Conservation (phyloP, 2,888 invertebrate species). For the Heteromyza rotundicornis region DNA sequence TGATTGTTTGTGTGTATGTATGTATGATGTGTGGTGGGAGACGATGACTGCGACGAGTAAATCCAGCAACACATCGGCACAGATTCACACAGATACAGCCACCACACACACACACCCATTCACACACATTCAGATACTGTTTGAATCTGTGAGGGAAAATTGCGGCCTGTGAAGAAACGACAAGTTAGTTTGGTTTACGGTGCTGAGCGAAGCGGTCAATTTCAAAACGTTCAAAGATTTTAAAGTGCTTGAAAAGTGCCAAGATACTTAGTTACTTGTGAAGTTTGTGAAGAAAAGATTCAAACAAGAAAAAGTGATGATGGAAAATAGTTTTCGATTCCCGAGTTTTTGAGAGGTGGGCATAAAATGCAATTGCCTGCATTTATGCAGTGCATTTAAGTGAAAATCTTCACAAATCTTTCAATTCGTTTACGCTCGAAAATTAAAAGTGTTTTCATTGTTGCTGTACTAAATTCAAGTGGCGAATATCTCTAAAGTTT, state of each 20-base stretch:
- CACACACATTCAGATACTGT: too few relatives aligned
- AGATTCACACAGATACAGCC: background rate
- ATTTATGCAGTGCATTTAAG: background rate
- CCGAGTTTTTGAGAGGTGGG: background rate
- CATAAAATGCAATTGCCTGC: background rate
- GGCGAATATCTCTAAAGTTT: too few relatives aligned
- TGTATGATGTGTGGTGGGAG: background rate
- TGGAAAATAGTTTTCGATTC: too few relatives aligned
- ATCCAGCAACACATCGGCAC: background rate
- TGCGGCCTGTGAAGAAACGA: conserved; percentile 2
- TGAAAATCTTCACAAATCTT: too few relatives aligned
- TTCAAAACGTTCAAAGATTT: background rate
- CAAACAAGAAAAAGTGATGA: too few relatives aligned
- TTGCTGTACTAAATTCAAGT: too few relatives aligned
- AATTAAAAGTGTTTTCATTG: too few relatives aligned
- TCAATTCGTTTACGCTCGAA: too few relatives aligned
- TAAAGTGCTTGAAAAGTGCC: background rate
- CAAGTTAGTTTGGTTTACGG: conserved; percentile 51
- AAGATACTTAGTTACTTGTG: background rate
- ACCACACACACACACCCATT: background rate
- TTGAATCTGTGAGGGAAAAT: background rate
- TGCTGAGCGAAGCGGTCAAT: conserved; percentile 52
- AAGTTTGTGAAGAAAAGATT: background rate
- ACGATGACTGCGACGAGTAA: background rate
- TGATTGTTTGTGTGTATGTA: too few relatives aligned